Evolutionary conservation across 2,113 vertebrate genomes (phyloP).

Genomic region (Tursiops truncatus): DNA sequence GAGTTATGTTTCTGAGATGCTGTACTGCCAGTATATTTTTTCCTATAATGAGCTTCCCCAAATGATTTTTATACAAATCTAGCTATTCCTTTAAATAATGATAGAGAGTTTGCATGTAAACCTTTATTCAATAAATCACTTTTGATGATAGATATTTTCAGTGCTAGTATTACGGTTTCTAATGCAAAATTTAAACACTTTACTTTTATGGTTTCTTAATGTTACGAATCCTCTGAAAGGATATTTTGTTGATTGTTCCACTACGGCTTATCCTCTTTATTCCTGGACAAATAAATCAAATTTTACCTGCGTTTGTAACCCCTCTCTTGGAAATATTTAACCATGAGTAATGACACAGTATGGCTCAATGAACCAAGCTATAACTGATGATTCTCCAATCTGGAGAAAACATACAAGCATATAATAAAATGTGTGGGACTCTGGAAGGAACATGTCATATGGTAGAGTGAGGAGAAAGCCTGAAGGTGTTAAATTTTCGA

Average conservation of each 20-base stretch:
- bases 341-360: conserved; percentile 73
- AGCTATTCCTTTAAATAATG: conserved; percentile 64
- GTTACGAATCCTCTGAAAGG: conserved; percentile 75
- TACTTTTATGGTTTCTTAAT: conserved; percentile 71
- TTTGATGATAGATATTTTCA: conserved; percentile 67
- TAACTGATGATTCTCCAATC: conserved; percentile 69
- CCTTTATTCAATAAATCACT: conserved; percentile 64
- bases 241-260: conserved; percentile 79
- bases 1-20: conserved; percentile 47
- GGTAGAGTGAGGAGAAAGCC: neutral
- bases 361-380: conserved; percentile 69
- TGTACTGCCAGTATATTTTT: conserved; percentile 6
- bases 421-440: neutral
- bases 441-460: neutral
- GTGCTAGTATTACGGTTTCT: conserved; percentile 61
- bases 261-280: conserved; percentile 67
- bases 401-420: neutral
- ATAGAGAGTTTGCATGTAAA: conserved; percentile 60
- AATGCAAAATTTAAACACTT: conserved; percentile 72
- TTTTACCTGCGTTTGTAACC: conserved; percentile 79
- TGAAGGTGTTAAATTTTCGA: neutral
- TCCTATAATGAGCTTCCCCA: conserved; percentile 51
- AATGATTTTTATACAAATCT: conserved; percentile 49
- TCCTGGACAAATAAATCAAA: conserved; percentile 80
- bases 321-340: conserved; percentile 80